Conservation (phyloP, 2,797 vertebrate species). For the Enteromius afrohamiltoni region DNA sequence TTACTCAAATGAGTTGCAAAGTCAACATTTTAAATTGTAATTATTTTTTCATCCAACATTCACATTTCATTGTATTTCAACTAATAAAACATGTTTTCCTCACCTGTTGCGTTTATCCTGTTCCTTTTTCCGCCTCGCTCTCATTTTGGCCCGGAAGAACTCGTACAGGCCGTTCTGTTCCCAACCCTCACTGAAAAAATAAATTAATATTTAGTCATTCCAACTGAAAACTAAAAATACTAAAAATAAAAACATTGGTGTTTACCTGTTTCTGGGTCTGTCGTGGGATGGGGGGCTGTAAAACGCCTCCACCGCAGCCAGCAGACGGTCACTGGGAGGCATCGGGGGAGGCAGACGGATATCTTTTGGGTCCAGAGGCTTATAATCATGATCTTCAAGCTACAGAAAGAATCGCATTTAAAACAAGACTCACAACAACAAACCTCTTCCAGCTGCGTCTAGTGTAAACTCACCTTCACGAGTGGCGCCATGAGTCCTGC, state of each 20-base stretch:
- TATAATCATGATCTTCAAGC: conserved; percentile 97
- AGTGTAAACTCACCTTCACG: conserved; percentile 83
- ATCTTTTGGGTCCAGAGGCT: conserved; percentile 96
- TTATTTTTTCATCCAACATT: not conserved
- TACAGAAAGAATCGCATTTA: conserved; percentile 58
- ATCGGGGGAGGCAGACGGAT: conserved; percentile 97
- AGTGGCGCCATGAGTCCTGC: conserved; percentile 98
- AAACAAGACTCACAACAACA: conserved; percentile 26
- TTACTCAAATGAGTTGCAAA: not conserved
- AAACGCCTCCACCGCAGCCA: conserved; percentile 97
- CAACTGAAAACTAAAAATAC: not conserved
- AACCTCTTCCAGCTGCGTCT: not conserved
- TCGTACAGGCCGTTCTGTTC: conserved; percentile 98
- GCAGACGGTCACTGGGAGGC: conserved; percentile 95
- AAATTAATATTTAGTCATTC: not conserved
- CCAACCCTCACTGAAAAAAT: conserved; percentile 90
- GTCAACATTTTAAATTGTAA: not conserved
- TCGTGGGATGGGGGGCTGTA: conserved; percentile 98
- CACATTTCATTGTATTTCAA: not conserved
- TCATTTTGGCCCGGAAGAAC: conserved; percentile 98
- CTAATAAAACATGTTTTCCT: conserved; percentile 6
- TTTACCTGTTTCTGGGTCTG: conserved; percentile 95
- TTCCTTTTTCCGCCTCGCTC: conserved; percentile 92
- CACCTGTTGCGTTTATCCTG: conserved; percentile 94
- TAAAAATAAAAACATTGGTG: not conserved